Conservation (phyloP, 2,888 invertebrate species). For the Rhyacophila evoluta region DNA sequence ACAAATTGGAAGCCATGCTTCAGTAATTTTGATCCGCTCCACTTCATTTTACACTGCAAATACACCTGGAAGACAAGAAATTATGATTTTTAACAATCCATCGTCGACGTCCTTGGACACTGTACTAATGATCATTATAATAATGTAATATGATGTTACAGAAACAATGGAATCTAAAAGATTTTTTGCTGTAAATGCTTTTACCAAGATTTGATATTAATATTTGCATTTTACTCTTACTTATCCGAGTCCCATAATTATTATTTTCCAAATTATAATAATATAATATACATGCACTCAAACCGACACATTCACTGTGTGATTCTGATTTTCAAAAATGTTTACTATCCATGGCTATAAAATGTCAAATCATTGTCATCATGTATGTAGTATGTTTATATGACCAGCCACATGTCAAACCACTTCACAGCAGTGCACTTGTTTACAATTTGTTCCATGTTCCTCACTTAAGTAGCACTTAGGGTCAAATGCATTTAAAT, state of each 20-base stretch:
- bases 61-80: conserved; percentile 79
- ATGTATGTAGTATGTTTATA: neutral
- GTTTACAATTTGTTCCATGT: conserved; percentile 2
- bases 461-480: conserved; percentile 5
- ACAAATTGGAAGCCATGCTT: conserved; percentile 88
- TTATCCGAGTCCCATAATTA: no score
- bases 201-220: no score
- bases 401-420: neutral
- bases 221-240: no score
- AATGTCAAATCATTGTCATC: neutral
- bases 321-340: no score
- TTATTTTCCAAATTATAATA: no score
- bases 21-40: conserved; percentile 83
- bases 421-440: neutral
- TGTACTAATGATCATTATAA: no score
- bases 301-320: no score
- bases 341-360: neutral
- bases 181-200: no score
- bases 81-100: neutral
- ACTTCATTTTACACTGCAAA: conserved; percentile 85
- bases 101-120: no score
- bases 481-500: conserved; percentile 18
- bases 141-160: no score
- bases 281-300: no score
- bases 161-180: no score